phyloP scores from a whole-genome alignment of 2,113 vertebrate genomes.

The Poeciliopsis turrubarensis region DNA sequence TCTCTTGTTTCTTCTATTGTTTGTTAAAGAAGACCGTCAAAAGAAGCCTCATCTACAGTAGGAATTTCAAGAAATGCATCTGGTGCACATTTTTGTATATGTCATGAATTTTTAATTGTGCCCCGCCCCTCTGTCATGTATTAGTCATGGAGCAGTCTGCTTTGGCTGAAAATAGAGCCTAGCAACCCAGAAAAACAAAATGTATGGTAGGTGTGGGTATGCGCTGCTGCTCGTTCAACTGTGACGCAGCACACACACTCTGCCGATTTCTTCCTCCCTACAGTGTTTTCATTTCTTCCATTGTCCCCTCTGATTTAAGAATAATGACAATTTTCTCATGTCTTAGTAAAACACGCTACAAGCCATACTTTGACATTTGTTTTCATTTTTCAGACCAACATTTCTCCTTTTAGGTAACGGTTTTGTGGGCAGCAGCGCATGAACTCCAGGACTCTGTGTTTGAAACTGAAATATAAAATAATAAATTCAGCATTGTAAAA shows the following conservation, averaged over 20 bases:
- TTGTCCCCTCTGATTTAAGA: background rate
- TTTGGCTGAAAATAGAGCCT: conserved; percentile 73
- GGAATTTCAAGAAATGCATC: conserved; percentile 38
- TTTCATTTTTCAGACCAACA: background rate
- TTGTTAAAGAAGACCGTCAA: conserved; percentile 9
- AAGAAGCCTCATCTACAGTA: conserved; percentile 2
- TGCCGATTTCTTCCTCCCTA: background rate
- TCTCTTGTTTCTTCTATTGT: background rate
- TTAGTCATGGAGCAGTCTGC: conserved; percentile 79
- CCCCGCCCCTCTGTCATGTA: conserved; percentile 69
- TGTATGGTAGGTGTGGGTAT: conserved; percentile 46
- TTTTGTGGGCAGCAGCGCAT: background rate
- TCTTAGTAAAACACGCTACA: background rate
- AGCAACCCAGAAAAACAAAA: conserved; percentile 73
- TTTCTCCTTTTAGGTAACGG: background rate
- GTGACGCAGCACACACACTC: conserved; percentile 54
- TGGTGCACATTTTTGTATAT: conserved; percentile 40
- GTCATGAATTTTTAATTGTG: conserved; percentile 74
- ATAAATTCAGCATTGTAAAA: background rate
- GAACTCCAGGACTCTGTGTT: background rate
- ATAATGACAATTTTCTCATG: background rate
- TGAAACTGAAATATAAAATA: background rate
- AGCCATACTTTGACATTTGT: too few relatives aligned
- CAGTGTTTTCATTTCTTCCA: background rate
- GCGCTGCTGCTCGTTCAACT: conserved; percentile 49